Evolutionary conservation across 2,888 invertebrate genomes (phyloP).

Genomic region (Stenichneumon culpator): DNA sequence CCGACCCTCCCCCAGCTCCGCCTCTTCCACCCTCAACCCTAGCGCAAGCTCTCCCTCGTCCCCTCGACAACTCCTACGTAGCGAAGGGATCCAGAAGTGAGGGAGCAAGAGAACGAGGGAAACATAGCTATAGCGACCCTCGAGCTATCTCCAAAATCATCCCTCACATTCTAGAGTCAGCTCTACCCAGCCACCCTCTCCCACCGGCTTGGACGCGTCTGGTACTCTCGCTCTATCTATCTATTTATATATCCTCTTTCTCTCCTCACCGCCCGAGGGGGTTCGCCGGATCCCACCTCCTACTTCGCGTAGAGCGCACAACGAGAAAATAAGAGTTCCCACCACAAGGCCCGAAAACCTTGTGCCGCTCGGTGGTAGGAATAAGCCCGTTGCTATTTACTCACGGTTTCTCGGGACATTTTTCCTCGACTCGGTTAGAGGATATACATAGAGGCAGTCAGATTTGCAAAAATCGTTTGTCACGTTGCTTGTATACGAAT

Average conservation of each 20-base stretch:
- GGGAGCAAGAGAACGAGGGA: slow-evolving; percentile 58
- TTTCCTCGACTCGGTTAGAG: background rate
- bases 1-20: slow-evolving; percentile 53
- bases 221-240: slow-evolving; percentile 46
- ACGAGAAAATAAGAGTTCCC: slow-evolving; percentile 74
- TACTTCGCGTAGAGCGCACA: slow-evolving; percentile 61
- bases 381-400: slow-evolving; percentile 16
- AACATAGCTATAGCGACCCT: slow-evolving; percentile 77
- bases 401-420: slow-evolving; percentile 26
- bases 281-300: slow-evolving; percentile 36
- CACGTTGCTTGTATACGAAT: background rate
- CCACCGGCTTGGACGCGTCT: slow-evolving; percentile 75
- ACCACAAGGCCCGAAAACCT: background rate
- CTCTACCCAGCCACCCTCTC: slow-evolving; percentile 75
- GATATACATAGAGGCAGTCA: background rate
- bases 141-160: slow-evolving; percentile 85
- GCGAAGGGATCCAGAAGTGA: slow-evolving; percentile 82
- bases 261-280: slow-evolving; percentile 1
- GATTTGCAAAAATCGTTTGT: background rate
- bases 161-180: slow-evolving; percentile 83
- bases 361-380: slow-evolving; percentile 54
- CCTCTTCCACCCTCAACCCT: slow-evolving; percentile 64
- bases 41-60: slow-evolving; percentile 61
- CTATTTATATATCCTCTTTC: slow-evolving; percentile 19
- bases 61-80: slow-evolving; percentile 81